These are phyloP conservation scores for Cyprinus carpio DNA, from an alignment of 2,113 vertebrate genomes.

Conservation along the genomic window DNA sequence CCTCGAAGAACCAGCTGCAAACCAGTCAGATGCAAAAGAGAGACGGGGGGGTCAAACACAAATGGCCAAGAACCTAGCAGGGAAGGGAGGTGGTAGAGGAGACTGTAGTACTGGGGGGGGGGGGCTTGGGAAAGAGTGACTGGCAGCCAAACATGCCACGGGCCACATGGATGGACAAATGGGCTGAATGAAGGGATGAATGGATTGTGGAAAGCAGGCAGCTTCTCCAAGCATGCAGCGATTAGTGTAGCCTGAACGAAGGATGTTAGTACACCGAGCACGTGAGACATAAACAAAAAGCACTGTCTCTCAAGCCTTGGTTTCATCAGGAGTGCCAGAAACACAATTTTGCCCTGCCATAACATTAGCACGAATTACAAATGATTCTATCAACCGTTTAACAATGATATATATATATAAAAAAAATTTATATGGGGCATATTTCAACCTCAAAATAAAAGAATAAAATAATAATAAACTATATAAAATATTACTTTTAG, in stretches of 20 bases:
- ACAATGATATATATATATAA: neutral
- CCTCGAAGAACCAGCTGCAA: constrained; percentile 98
- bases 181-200: neutral
- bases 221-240: constrained; percentile 64
- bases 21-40: constrained; percentile 92
- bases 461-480: neutral
- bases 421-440: neutral
- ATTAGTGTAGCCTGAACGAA: constrained; percentile 71
- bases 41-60: constrained; percentile 84
- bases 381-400: neutral
- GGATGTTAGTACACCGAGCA: constrained; percentile 73
- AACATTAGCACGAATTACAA: neutral
- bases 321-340: constrained; percentile 71
- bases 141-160: constrained; percentile 44
- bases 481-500: no score
- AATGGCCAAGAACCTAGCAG: constrained; percentile 59
- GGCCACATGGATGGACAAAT: constrained; percentile 25
- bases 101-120: constrained; percentile 72
- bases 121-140: constrained; percentile 46
- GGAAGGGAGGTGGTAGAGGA: neutral
- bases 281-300: constrained; percentile 61
- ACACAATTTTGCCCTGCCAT: neutral
- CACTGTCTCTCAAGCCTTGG: constrained; percentile 69
- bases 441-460: neutral
- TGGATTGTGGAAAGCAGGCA: constrained; percentile 61